Percentiles rank a stretch among this genome's conserved stretches.
phyloP scores from a whole-genome alignment of 1,140 invertebrate genomes.

The Heliconius hewitsoni region DNA sequence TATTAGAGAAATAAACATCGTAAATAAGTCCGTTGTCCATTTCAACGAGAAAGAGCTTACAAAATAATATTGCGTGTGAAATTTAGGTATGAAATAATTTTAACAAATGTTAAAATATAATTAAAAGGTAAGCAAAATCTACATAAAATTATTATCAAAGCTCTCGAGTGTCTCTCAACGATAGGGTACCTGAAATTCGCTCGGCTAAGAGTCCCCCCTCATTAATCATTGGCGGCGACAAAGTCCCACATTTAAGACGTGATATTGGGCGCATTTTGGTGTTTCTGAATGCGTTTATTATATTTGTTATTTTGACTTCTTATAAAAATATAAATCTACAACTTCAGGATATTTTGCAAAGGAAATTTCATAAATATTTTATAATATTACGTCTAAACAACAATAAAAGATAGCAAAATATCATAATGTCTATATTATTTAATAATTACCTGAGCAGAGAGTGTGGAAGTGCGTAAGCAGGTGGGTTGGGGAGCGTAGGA shows the following conservation, averaged over 20 bases:
- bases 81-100: background rate
- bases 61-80: background rate
- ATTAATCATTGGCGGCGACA: constrained; percentile 11
- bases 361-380: too few species aligned
- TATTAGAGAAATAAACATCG: too few species aligned
- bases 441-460: too few species aligned
- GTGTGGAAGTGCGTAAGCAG: too few species aligned
- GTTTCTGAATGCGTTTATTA: background rate
- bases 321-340: too few species aligned
- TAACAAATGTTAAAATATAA: background rate
- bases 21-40: too few species aligned
- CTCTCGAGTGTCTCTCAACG: constrained; percentile 11
- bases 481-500: too few species aligned
- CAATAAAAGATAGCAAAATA: too few species aligned
- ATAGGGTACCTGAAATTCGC: constrained; percentile 6
- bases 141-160: background rate
- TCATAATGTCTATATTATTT: too few species aligned
- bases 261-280: background rate
- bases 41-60: background rate
- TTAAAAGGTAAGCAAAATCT: background rate
- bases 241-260: background rate
- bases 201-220: constrained; percentile 5
- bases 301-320: background rate
- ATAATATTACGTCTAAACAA: too few species aligned
- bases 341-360: too few species aligned